phyloP scores from a whole-genome alignment of 2,888 invertebrate species.

The Geotrupes spiniger region DNA sequence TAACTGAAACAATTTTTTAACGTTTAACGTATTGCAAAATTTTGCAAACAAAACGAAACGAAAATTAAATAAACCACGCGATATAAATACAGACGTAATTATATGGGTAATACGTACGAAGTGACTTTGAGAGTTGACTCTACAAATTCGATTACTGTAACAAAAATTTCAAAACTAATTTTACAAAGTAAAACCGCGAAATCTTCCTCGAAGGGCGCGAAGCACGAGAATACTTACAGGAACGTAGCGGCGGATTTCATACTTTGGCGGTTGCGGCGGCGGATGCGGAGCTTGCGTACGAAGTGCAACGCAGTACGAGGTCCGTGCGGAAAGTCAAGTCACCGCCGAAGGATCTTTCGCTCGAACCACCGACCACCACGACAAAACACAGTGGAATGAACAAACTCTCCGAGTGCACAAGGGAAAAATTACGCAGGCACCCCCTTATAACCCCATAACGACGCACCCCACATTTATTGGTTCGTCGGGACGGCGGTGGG shows the following conservation, averaged over 20 bases:
- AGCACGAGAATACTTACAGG: conserved; percentile 15
- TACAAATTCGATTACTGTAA: too few species aligned
- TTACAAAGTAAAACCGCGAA: too few species aligned
- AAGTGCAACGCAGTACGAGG: conserved; percentile 7
- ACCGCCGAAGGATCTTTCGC: neutral
- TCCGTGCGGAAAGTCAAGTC: conserved; percentile 9
- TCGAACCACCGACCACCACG: conserved; percentile 31
- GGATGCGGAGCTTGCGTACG: too few species aligned
- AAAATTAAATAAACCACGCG: too few species aligned
- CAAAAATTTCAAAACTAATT: too few species aligned
- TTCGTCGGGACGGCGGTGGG: conserved; percentile 25
- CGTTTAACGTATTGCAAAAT: too few species aligned
- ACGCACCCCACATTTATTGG: conserved; percentile 20
- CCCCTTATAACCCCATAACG: conserved; percentile 28
- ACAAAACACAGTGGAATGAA: conserved; percentile 34
- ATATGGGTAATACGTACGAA: too few species aligned
- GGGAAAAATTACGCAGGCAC: conserved; percentile 32
- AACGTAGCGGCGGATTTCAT: conserved; percentile 14
- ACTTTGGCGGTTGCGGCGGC: conserved; percentile 4
- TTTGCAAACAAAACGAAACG: too few species aligned
- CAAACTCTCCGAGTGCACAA: conserved; percentile 27
- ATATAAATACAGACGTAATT: too few species aligned
- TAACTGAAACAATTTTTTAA: too few species aligned
- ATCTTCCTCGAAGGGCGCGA: neutral
- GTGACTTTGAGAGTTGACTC: too few species aligned